Evolutionary conservation across 2,113 vertebrate genomes (phyloP), one percentile per base, ranked within the genome.

Genomic region (Malurus melanocephalus): DNA sequence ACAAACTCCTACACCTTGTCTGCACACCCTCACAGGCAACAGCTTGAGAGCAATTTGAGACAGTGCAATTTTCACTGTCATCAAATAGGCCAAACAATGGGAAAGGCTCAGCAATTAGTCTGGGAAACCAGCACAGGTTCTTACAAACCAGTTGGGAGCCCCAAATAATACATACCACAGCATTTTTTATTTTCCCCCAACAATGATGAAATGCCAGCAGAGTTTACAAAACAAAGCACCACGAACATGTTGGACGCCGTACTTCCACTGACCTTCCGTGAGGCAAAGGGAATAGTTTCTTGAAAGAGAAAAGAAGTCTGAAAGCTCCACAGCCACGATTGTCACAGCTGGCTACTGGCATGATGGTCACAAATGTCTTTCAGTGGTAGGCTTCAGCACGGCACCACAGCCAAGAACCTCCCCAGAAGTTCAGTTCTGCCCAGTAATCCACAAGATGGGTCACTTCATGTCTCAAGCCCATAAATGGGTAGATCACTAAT

Each of bases 211-310:
- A 75, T 80, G 32, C 42, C 7, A 61, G 42, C 61, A 80, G 28
- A 51, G 46, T 55, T 91, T 81, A 75, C 69, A 79, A 78, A 84
- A 71, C 4, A 57, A 85, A 80, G 75, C 64, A 79, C 64, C 27
- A 24, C 2, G 26, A 93, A 85, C 11, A n/a, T 1, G 21, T 11
- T 38, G 65, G 42, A 82, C 55, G 24, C 46, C 53, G 49, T 57
- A 69, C 16, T 80, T 81, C 51, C 90, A 93, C 97, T 96, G 94
- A 98, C 97, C 97, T 97, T 96, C 89, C 3, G 0, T 55, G 51
- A 60, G 81, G 68, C 71, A 80, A 90, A 82, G 35, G 43, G 67
- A 90, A 78, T 56, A 42, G 32, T 69, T 93, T 91, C 96, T 97
- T 94, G 60, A 87, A 90, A 94, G 73, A 90, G 51, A 66, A 92